Evolutionary conservation across 2,797 vertebrate genomes (phyloP).

Genomic region (Danio kyathit): DNA sequence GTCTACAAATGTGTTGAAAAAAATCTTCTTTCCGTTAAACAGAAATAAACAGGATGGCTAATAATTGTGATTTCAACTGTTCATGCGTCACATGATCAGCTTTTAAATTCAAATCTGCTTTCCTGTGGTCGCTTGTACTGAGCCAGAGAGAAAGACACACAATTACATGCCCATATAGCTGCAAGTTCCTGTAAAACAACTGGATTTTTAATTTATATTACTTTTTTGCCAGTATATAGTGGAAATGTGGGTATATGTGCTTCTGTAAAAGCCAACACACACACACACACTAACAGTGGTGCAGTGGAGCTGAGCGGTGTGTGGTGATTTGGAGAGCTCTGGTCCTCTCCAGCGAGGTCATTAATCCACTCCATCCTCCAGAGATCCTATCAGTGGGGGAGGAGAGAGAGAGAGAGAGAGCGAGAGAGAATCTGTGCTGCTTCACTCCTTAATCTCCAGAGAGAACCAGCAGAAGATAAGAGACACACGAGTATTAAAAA

Average conservation of each 20-base stretch:
- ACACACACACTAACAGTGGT: conserved; percentile 26
- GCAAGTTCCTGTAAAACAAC: too few species aligned
- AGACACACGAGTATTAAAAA: conserved; percentile 47
- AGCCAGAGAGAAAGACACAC: too few species aligned
- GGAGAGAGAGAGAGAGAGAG: conserved; percentile 24
- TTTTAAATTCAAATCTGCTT: too few species aligned
- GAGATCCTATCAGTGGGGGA: conserved; percentile 57
- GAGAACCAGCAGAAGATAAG: conserved; percentile 52
- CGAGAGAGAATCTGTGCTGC: conserved; percentile 48
- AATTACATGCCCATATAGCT: too few species aligned
- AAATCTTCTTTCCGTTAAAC: too few species aligned
- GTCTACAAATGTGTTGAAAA: too few species aligned
- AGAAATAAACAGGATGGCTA: too few species aligned
- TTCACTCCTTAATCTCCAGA: conserved; percentile 62
- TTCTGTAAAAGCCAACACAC: conserved; percentile 8
- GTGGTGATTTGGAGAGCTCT: conserved; percentile 60
- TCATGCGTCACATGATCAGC: too few species aligned
- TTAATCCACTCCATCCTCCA: conserved; percentile 65
- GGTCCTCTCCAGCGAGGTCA: conserved; percentile 66
- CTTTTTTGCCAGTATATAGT: not conserved
- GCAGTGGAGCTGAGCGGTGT: conserved; percentile 47
- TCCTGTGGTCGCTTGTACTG: too few species aligned
- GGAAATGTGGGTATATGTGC: not conserved
- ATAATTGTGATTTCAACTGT: too few species aligned
- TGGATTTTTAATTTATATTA: too few species aligned